These are phyloP conservation scores for Trichogramma pretiosum DNA, from an alignment of 1,140 invertebrate genomes.

Conservation along the genomic window DNA sequence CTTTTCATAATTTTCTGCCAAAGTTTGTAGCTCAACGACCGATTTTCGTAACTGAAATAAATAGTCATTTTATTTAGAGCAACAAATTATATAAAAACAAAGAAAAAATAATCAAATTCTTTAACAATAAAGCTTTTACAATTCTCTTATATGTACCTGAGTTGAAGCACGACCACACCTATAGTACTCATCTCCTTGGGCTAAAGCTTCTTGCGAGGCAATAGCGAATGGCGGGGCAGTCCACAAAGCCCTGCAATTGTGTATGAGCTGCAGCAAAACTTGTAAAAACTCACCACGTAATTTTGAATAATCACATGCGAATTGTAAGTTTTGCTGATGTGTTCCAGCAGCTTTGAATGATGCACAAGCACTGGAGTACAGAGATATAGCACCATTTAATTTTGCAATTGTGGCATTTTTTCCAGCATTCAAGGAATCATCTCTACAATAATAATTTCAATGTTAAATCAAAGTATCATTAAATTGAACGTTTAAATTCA, in stretches of 20 bases:
- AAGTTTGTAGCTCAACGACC: slow-evolving; percentile 61
- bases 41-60: slow-evolving; percentile 61
- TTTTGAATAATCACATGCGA: slow-evolving; percentile 70
- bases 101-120: too few species aligned
- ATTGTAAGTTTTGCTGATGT: slow-evolving; percentile 58
- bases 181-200: slow-evolving; percentile 71
- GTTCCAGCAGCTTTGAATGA: slow-evolving; percentile 66
- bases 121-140: neutral
- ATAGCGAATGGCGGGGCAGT: slow-evolving; percentile 89
- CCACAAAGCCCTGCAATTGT: slow-evolving; percentile 70
- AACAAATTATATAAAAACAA: slow-evolving; percentile 9
- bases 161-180: slow-evolving; percentile 74
- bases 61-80: too few species aligned
- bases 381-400: slow-evolving; percentile 52
- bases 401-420: slow-evolving; percentile 46
- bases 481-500: too few species aligned
- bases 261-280: slow-evolving; percentile 63
- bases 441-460: slow-evolving; percentile 20
- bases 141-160: slow-evolving; percentile 43
- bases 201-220: slow-evolving; percentile 68
- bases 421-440: slow-evolving; percentile 30
- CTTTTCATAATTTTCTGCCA: slow-evolving; percentile 69
- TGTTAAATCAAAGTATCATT: neutral
- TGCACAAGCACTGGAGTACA: slow-evolving; percentile 58
- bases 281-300: slow-evolving; percentile 69